phyloP scores from a whole-genome alignment of 2,888 invertebrate genomes.

The Yponomeuta cagnagella region DNA sequence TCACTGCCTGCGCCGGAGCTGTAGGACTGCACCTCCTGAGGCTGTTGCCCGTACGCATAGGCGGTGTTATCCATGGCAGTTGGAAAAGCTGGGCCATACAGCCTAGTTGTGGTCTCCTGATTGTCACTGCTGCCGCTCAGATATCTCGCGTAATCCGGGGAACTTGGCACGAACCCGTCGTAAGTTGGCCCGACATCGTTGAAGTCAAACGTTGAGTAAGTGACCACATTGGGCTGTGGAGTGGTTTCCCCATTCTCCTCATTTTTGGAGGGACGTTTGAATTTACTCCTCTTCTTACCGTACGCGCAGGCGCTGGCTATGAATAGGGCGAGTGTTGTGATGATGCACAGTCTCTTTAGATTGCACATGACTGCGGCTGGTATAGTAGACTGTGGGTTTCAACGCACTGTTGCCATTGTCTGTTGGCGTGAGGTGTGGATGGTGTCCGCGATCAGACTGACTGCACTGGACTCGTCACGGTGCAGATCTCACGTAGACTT shows the following conservation, averaged over 20 bases:
- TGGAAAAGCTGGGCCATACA: constrained; percentile 61
- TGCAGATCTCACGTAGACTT: constrained; percentile 6
- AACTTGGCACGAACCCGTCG: constrained; percentile 61
- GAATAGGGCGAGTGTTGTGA: constrained; percentile 41
- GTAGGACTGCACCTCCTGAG: constrained; percentile 36
- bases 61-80: constrained; percentile 50
- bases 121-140: constrained; percentile 38
- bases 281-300: constrained; percentile 50
- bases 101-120: constrained; percentile 48
- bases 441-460: constrained; percentile 58
- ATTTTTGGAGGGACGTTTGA: constrained; percentile 37
- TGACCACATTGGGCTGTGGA: constrained; percentile 59
- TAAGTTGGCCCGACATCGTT: constrained; percentile 56
- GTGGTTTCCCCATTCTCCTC: constrained; percentile 42
- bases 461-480: constrained; percentile 14
- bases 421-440: constrained; percentile 47
- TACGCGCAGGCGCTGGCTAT: constrained; percentile 32
- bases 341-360: constrained; percentile 11
- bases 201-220: constrained; percentile 66
- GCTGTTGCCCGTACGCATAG: constrained; percentile 36
- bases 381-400: constrained; percentile 28
- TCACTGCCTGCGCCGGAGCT: constrained; percentile 30
- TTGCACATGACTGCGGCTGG: constrained; percentile 39
- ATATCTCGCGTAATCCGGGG: constrained; percentile 56
- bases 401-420: constrained; percentile 54